Evolutionary conservation across 2,113 vertebrate species (phyloP), one percentile per base, ranked within the genome.

Genomic region (Dermatemys mawii): DNA sequence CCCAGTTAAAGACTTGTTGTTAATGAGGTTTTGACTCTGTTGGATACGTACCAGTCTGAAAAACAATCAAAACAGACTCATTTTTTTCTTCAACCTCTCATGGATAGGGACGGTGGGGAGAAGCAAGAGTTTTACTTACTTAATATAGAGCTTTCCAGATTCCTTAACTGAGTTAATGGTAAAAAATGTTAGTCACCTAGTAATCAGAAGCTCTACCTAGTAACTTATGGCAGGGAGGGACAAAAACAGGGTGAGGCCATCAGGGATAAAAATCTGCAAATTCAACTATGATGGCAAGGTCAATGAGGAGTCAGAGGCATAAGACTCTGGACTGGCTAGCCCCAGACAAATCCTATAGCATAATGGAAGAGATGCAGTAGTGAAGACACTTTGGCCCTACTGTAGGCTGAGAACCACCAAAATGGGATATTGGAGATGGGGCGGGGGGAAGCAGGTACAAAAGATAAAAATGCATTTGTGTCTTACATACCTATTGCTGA

Each of bases 11-110:
- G 49, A 85, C 83, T 13, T 75, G 81, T 54, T 16, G 55, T 91
- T 95, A 94, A 89, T 76, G 92, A 92, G 55, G 53, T 86, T 88
- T 81, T 92, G 96, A 93, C 87, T 86, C 80, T 46, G 90, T 0
- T 91, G 95, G 81, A 91, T 53, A 90, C 0, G 2, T 46, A 90
- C 2, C 54, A 93, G 63, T 46, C 89, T 26, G 84, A 88, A 76
- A 91, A 79, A 89, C 86, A 83, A 86, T 26, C 81, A 57, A 73
- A 84, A 50, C 6, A 53, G 89, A 57, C 29, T 92, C 57, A 9
- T 27, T 55, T 60, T 78, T 83, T 60, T 79, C 78, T 35, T 76
- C 53, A 8, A 50, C 73, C 78, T 46, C 67, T 53, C 67, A 5
- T 0, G 67, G 91, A 41, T 6, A 80, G 54, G n/a, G 57, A 0